phyloP scores from a whole-genome alignment of 2,888 invertebrate species.

The Heliconius erato region DNA sequence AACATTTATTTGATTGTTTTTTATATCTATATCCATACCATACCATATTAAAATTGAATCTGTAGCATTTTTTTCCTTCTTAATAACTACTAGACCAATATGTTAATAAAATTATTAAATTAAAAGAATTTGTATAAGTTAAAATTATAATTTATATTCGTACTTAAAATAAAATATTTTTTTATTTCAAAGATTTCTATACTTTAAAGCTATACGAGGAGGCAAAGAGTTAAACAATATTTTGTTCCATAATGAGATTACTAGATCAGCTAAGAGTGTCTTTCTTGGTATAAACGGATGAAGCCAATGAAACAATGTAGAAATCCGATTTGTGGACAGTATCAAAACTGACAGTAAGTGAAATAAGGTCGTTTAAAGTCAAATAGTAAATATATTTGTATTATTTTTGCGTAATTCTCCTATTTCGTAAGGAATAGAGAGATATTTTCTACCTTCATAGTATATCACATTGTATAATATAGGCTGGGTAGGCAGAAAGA shows the following conservation, averaged over 20 bases:
- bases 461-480: background rate
- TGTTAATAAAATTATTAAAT: too few species aligned
- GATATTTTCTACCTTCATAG: background rate
- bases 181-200: too few species aligned
- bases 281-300: slow-evolving; percentile 45
- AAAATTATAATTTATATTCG: too few species aligned
- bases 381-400: background rate
- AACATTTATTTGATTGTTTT: too few species aligned
- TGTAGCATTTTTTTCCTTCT: too few species aligned
- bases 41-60: too few species aligned
- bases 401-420: background rate
- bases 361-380: slow-evolving; percentile 34
- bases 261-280: slow-evolving; percentile 19
- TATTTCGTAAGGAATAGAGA: too few species aligned
- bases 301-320: slow-evolving; percentile 43
- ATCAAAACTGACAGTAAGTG: slow-evolving; percentile 20
- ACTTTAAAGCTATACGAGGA: background rate
- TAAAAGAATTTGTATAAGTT: too few species aligned
- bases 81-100: too few species aligned
- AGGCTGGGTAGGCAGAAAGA: background rate
- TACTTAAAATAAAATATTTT: too few species aligned
- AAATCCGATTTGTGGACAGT: slow-evolving; percentile 42
- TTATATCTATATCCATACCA: too few species aligned
- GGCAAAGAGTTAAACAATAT: slow-evolving; percentile 5
- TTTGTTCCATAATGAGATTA: slow-evolving; percentile 32